A percentile compares a stretch with the other conserved stretches of the same genome.
Conservation (phyloP, 2,797 vertebrate genomes). For the Pangasius krempfi region DNA sequence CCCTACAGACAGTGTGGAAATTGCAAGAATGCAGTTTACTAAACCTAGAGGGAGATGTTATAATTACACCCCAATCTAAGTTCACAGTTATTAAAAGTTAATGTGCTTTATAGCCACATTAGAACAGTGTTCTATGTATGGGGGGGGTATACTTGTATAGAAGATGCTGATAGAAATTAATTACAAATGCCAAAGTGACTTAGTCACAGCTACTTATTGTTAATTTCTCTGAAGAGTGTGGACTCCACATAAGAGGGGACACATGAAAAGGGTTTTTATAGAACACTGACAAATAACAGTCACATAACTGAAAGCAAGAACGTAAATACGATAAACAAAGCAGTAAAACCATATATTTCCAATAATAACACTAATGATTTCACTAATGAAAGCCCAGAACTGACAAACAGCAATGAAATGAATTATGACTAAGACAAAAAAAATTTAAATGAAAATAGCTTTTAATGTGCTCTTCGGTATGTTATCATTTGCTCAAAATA, state of each 20-base stretch:
- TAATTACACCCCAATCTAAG: conserved; percentile 17
- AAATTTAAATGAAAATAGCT: not conserved
- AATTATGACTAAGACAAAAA: not conserved
- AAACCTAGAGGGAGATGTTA: conserved; percentile 20
- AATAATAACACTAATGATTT: not conserved
- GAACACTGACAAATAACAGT: not conserved
- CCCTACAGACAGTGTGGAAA: conserved; percentile 21
- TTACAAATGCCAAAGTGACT: conserved; percentile 55
- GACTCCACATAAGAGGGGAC: not conserved
- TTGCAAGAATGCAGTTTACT: not conserved
- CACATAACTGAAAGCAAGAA: not conserved
- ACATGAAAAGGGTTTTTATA: not conserved
- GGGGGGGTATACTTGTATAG: conserved; percentile 65
- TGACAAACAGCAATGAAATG: not conserved
- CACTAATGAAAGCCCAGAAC: not conserved
- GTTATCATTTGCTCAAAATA: not conserved
- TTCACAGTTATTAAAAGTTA: conserved; percentile 31
- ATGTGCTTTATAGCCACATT: conserved; percentile 61
- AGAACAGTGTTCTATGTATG: conserved; percentile 57
- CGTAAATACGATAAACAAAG: not conserved
- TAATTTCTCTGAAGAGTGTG: conserved; percentile 37
- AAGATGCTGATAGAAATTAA: conserved; percentile 69
- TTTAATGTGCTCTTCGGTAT: not conserved
- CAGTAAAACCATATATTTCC: not conserved
- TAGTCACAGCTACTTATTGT: conserved; percentile 59